Evolutionary conservation across 2,888 invertebrate genomes (phyloP).

Genomic region (Eristalis intricaria): DNA sequence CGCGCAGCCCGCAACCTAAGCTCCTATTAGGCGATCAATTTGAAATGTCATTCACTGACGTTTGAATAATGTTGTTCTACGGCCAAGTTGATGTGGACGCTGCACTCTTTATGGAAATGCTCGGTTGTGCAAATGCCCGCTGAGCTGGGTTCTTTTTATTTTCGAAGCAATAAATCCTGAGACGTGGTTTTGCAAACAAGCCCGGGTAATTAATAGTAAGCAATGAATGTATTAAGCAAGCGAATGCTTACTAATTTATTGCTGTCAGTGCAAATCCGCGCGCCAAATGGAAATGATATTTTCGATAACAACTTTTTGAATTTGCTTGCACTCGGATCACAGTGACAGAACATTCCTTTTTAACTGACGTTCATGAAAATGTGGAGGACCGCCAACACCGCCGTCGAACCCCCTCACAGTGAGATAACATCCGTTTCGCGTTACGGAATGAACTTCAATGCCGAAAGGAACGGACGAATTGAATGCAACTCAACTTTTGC

Average conservation of each 20-base stretch:
- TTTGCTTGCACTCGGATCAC: conserved; percentile 6
- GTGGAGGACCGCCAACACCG: background rate
- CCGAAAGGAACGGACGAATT: background rate
- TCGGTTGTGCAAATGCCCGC: conserved; percentile 52
- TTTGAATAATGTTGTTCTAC: conserved; percentile 67
- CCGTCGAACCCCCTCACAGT: background rate
- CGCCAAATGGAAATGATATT: conserved; percentile 46
- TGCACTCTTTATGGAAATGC: conserved; percentile 63
- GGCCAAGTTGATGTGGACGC: conserved; percentile 58
- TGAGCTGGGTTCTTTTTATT: conserved; percentile 39
- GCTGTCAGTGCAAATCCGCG: conserved; percentile 45
- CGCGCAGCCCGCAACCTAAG: conserved; percentile 2
- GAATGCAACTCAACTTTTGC: background rate
- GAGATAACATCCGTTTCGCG: conserved; percentile 50
- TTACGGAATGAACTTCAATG: conserved; percentile 7
- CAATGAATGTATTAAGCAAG: conserved; percentile 52
- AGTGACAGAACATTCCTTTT: conserved; percentile 52
- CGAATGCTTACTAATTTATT: conserved; percentile 60
- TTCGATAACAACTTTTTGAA: conserved; percentile 51
- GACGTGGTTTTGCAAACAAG: conserved; percentile 56
- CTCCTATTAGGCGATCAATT: conserved; percentile 66
- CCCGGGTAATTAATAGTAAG: conserved; percentile 47
- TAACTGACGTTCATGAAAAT: conserved; percentile 1
- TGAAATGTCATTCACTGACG: conserved; percentile 67
- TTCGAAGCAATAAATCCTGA: conserved; percentile 61